Conservation (phyloP, 2,113 vertebrate genomes). For the Pygoscelis antarcticus region DNA sequence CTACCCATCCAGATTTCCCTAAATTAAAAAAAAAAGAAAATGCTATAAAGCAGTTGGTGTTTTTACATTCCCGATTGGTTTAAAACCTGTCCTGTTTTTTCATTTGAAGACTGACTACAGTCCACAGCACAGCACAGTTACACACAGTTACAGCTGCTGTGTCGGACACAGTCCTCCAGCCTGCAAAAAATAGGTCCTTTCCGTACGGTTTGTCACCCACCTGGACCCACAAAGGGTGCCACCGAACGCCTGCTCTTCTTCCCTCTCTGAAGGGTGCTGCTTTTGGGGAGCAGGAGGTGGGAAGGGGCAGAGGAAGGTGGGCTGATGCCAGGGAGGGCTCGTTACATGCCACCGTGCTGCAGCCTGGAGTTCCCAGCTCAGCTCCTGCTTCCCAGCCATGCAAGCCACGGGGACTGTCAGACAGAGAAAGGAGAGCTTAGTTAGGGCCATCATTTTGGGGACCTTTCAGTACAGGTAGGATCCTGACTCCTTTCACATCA, state of each 20-base stretch:
- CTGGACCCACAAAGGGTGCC: neutral
- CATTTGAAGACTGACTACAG: neutral
- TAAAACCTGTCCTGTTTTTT: neutral
- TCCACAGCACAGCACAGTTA: neutral
- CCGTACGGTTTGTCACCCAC: neutral
- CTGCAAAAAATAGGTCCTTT: neutral
- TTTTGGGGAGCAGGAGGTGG: accelerated
- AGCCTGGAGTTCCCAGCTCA: neutral
- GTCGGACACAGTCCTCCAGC: neutral
- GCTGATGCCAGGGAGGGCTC: neutral
- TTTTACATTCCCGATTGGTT: neutral
- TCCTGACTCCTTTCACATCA: neutral
- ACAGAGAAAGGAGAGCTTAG: neutral
- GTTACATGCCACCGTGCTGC: accelerated
- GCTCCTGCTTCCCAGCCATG: neutral
- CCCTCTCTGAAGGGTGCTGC: neutral
- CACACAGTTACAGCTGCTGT: neutral
- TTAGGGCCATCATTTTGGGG: neutral
- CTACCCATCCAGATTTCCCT: neutral
- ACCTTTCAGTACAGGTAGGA: neutral
- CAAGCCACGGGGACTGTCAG: neutral
- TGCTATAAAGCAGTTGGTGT: neutral
- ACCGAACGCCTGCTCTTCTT: neutral
- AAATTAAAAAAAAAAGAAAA: neutral
- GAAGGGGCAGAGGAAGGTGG: neutral